Percentiles rank a stretch among this genome's conserved stretches.
Evolutionary conservation across 2,113 vertebrate species (phyloP).

Genomic region (Myodes glareolus): DNA sequence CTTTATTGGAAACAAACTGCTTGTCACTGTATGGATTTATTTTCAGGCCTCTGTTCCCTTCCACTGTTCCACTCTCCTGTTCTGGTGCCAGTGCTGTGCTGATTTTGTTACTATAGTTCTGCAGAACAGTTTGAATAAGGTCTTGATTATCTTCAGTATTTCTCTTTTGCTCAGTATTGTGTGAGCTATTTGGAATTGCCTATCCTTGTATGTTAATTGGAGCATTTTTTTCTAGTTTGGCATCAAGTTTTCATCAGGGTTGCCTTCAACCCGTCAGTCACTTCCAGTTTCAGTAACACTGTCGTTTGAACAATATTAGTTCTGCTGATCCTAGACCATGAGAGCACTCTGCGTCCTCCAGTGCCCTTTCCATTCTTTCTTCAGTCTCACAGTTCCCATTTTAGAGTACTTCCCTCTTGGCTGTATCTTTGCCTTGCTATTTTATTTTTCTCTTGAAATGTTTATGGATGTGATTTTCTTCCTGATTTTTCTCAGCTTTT

Average conservation of each 20-base stretch:
- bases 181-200: background rate
- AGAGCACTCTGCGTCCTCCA: background rate
- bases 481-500: background rate
- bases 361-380: too few species aligned
- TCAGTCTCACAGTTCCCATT: too few species aligned
- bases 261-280: background rate
- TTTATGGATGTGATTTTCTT: background rate
- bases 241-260: background rate
- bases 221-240: background rate
- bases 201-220: background rate
- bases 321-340: background rate
- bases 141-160: background rate
- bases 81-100: background rate
- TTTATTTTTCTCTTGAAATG: too few species aligned
- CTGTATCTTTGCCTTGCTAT: too few species aligned
- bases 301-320: background rate
- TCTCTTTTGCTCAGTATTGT: background rate
- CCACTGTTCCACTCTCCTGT: too few species aligned
- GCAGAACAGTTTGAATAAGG: background rate
- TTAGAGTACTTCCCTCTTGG: too few species aligned
- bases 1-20: background rate
- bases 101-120: background rate
- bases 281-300: background rate
- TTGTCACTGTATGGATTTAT: background rate
- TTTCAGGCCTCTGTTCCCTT: background rate